Conservation (phyloP, 2,113 vertebrate genomes). For the Oenanthe oenanthe region DNA sequence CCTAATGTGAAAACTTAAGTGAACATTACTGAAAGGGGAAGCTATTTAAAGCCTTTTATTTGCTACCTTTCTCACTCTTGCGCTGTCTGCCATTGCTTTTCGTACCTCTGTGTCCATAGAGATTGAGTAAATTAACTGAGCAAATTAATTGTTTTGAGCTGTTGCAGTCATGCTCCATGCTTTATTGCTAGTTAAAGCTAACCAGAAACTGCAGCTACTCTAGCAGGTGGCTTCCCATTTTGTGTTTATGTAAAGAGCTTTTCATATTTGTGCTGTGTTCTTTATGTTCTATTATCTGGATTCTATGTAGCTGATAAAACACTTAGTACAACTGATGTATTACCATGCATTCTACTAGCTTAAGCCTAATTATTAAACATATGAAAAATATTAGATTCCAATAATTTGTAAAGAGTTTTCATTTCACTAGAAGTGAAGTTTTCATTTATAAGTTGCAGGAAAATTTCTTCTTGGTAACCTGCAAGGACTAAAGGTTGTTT, state of each 20-base stretch:
- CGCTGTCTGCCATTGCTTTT: neutral
- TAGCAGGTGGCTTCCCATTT: neutral
- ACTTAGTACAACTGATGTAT: neutral
- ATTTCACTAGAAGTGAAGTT: neutral
- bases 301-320: neutral
- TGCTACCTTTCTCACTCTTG: neutral
- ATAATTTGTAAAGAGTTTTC: neutral
- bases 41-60: constrained; percentile 18
- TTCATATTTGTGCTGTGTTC: neutral
- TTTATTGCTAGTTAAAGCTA: neutral
- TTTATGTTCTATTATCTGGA: neutral
- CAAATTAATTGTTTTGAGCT: neutral
- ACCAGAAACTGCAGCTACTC: neutral
- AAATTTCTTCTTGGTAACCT: neutral
- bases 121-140: neutral
- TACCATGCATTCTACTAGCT: neutral
- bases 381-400: neutral
- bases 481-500: neutral
- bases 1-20: neutral
- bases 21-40: neutral
- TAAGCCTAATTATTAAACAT: neutral
- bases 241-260: neutral
- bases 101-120: neutral
- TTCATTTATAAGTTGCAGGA: neutral
- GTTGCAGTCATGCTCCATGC: neutral